A percentile compares a stretch with the other conserved stretches of the same genome.
These are phyloP conservation scores for Pecten maximus DNA, from an alignment of 2,888 invertebrate genomes.

Conservation along the genomic window DNA sequence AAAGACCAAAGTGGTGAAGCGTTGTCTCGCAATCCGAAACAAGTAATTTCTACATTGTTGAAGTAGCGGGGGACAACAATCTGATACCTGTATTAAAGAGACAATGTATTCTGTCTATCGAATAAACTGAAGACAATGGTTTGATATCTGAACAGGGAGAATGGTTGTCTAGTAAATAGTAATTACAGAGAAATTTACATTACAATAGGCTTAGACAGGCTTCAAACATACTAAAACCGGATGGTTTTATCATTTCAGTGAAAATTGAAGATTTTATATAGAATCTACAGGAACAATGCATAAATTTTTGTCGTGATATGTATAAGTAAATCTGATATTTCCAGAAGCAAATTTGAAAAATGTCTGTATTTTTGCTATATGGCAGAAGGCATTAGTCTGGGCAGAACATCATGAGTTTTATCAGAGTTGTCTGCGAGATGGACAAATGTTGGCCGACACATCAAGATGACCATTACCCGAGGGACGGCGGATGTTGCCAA, in stretches of 20 bases:
- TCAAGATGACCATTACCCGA: constrained; percentile 8
- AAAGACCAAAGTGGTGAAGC: background rate
- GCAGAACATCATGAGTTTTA: background rate
- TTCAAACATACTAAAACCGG: background rate
- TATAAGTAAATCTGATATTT: constrained; percentile 7
- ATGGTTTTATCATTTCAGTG: background rate
- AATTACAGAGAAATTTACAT: background rate
- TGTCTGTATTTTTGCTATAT: background rate
- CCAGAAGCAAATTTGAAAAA: background rate
- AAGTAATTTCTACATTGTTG: background rate
- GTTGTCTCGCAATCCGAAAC: background rate
- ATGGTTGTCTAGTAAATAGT: background rate
- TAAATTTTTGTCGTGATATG: background rate
- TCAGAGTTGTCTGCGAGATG: constrained; percentile 22
- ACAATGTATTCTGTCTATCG: background rate
- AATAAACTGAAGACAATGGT: background rate
- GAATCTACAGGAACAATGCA: background rate
- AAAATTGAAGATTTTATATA: constrained; percentile 10
- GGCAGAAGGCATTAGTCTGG: constrained; percentile 13
- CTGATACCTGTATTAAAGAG: background rate
- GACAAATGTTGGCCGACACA: constrained; percentile 15
- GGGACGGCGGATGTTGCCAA: constrained; percentile 25
- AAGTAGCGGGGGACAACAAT: background rate
- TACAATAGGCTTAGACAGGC: background rate
- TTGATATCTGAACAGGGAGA: constrained; percentile 14